A percentile compares a stretch with the other conserved stretches of the same genome.
Evolutionary conservation across 2,113 vertebrate genomes (phyloP).

Genomic region (Zeus faber): DNA sequence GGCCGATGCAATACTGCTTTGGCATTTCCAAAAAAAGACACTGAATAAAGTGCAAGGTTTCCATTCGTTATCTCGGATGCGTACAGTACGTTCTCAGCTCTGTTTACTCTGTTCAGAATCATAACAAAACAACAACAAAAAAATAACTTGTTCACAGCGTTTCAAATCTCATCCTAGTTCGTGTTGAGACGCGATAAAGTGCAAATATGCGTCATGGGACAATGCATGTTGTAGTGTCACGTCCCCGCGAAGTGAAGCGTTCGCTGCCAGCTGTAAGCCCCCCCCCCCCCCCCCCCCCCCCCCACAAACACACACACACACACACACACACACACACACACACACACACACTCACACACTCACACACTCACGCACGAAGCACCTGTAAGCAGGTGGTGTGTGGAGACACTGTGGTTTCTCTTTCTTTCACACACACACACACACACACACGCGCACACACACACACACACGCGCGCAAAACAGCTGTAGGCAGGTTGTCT

Average conservation of each 20-base stretch:
- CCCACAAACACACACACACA: not conserved
- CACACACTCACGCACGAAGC: not conserved
- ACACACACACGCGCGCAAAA: not conserved
- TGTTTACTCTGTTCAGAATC: conserved; percentile 67
- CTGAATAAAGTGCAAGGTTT: conserved; percentile 87
- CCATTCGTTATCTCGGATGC: conserved; percentile 71
- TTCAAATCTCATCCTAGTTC: conserved; percentile 55
- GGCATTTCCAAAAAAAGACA: conserved; percentile 81
- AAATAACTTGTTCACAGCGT: conserved; percentile 76
- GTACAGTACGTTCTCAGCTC: conserved; percentile 81
- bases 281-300: conserved; percentile 1
- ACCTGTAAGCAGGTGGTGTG: too few relatives aligned
- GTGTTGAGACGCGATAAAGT: conserved; percentile 83
- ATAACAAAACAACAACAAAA: too few relatives aligned
- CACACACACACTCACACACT: not conserved
- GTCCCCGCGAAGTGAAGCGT: conserved; percentile 50
- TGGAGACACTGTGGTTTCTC: too few relatives aligned
- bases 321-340: not conserved
- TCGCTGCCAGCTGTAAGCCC: conserved; percentile 67
- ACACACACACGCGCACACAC: conserved; percentile 7
- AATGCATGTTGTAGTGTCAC: conserved; percentile 41
- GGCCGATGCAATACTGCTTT: conserved; percentile 89
- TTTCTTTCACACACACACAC: conserved; percentile 1
- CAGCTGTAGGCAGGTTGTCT: not conserved
- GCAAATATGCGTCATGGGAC: conserved; percentile 77